Evolutionary conservation across 1,140 invertebrate species (phyloP).

Genomic region (Bilobella aurantiaca): DNA sequence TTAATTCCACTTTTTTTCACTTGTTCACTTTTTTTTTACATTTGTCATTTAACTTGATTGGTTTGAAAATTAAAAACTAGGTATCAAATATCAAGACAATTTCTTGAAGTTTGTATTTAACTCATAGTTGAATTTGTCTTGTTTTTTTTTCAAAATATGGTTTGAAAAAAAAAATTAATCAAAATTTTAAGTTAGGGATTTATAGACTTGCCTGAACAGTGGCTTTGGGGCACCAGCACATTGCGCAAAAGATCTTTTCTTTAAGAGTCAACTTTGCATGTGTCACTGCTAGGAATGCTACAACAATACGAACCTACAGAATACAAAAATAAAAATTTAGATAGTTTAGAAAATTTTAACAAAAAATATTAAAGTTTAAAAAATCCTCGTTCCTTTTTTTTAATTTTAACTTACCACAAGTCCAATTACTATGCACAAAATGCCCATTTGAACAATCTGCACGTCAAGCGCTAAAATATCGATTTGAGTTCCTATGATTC

Average conservation of each 20-base stretch:
- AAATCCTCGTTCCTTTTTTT: no score
- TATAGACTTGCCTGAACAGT: conserved; percentile 40
- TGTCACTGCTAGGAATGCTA: conserved; percentile 42
- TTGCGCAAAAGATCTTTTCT: conserved; percentile 44
- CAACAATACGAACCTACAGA: conserved; percentile 38
- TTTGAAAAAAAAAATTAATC: not conserved
- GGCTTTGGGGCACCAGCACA: conserved; percentile 49
- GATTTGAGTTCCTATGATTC: conserved; percentile 31
- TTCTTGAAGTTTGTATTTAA: no score
- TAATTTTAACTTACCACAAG: conserved; percentile 14
- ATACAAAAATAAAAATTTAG: not conserved
- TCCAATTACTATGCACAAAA: conserved; percentile 14
- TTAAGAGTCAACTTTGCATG: conserved; percentile 44
- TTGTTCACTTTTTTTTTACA: no score
- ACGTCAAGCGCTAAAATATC: conserved; percentile 13
- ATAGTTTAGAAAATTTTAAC: not conserved
- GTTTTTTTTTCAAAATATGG: conserved; percentile 15
- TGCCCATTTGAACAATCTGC: not conserved
- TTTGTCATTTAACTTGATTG: no score
- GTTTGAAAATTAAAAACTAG: no score
- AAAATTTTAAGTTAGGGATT: not conserved
- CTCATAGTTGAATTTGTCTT: no score
- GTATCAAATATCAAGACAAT: no score
- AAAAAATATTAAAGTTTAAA: no score
- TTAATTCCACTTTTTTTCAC: no score